A percentile compares a stretch with the other conserved stretches of the same genome.
Conservation (phyloP, 2,113 vertebrate genomes). For the Salvator merianae region DNA sequence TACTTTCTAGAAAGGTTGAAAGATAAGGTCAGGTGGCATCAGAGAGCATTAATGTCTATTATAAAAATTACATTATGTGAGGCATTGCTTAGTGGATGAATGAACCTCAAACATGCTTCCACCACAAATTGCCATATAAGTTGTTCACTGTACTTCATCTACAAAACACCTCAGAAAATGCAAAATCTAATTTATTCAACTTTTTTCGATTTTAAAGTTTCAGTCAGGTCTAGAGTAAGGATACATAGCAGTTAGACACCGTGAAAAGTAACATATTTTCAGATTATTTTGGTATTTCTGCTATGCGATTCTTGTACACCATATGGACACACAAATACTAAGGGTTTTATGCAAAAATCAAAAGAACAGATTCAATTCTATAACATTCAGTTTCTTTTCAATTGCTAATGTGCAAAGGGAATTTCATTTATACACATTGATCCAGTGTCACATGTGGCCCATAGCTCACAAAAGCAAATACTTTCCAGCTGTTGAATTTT, state of each 20-base stretch:
- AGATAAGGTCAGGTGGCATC: constrained; percentile 17
- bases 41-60: constrained; percentile 20
- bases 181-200: constrained; percentile 22
- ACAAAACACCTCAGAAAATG: constrained; percentile 41
- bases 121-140: background rate
- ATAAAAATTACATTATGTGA: constrained; percentile 14
- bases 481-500: constrained; percentile 51
- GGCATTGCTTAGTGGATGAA: constrained; percentile 2
- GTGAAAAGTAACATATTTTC: background rate
- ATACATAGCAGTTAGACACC: background rate
- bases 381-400: constrained; percentile 45
- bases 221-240: constrained; percentile 28
- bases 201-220: constrained; percentile 30
- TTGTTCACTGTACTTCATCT: constrained; percentile 24
- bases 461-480: constrained; percentile 44
- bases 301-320: constrained; percentile 35
- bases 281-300: constrained; percentile 29
- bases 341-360: constrained; percentile 32
- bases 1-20: constrained; percentile 35
- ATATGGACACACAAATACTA: constrained; percentile 35
- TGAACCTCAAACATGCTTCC: constrained; percentile 6
- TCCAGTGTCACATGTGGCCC: constrained; percentile 42
- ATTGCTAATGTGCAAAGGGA: constrained; percentile 21
- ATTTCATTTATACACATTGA: constrained; percentile 31
- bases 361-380: constrained; percentile 32